These are phyloP conservation scores for Meteorus cinctellus DNA, from an alignment of 2,888 invertebrate genomes.

Conservation along the genomic window DNA sequence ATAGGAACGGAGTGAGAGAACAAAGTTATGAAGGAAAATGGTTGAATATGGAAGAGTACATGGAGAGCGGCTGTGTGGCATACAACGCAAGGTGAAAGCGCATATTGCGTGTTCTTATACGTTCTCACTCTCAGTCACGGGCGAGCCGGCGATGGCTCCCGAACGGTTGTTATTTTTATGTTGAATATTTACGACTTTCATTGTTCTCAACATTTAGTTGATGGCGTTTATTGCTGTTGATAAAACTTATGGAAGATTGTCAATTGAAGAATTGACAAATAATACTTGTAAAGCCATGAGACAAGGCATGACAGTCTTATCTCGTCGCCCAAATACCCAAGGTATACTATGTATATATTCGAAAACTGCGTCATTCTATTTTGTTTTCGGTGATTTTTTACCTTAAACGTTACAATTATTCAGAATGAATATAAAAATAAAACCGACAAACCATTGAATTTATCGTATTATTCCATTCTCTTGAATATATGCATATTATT, in stretches of 20 bases:
- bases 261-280: conserved; percentile 5
- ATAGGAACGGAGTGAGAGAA: not conserved
- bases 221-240: conserved; percentile 27
- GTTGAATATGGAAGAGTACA: conserved; percentile 18
- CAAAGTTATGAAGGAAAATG: conserved; percentile 9
- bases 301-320: conserved; percentile 64
- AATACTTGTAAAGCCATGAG: conserved; percentile 57
- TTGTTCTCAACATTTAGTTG: conserved; percentile 3
- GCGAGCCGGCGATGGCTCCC: conserved; percentile 66
- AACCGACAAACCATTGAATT: no score
- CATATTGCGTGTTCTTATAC: conserved; percentile 63
- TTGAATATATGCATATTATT: not conserved
- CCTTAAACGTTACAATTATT: not conserved
- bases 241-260: not conserved
- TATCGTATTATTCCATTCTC: not conserved
- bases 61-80: conserved; percentile 37
- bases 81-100: conserved; percentile 68
- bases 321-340: conserved; percentile 71
- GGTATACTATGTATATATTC: conserved; percentile 58
- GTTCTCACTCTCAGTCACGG: conserved; percentile 67
- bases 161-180: conserved; percentile 40
- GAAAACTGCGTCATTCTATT: conserved; percentile 2
- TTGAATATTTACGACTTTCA: not conserved
- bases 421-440: not conserved
- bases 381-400: not conserved